Evolutionary conservation across 2,797 vertebrate genomes (phyloP).

Genomic region (Corythornis leucogaster): DNA sequence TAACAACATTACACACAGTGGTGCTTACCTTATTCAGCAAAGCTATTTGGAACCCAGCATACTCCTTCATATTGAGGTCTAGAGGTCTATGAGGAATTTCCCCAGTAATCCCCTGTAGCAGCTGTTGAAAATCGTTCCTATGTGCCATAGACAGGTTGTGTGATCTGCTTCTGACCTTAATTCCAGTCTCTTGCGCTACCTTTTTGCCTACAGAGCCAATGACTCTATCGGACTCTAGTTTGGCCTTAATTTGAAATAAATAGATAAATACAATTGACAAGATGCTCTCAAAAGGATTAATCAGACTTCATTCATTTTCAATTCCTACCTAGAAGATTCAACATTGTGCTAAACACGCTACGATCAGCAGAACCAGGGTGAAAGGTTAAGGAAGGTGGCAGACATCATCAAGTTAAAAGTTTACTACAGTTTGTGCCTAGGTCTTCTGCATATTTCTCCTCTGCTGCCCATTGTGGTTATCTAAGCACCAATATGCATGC

Average conservation of each 20-base stretch:
- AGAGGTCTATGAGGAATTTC: conserved; percentile 84
- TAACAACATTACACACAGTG: conserved; percentile 63
- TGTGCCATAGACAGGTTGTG: conserved; percentile 87
- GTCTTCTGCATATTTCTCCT: conserved; percentile 53
- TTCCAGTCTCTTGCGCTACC: conserved; percentile 84
- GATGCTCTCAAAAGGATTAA: conserved; percentile 63
- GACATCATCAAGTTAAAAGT: conserved; percentile 44
- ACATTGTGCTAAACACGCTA: conserved; percentile 63
- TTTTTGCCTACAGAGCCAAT: conserved; percentile 93
- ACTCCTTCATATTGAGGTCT: conserved; percentile 95
- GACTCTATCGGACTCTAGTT: conserved; percentile 94
- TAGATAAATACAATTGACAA: conserved; percentile 70
- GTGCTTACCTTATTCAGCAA: conserved; percentile 91
- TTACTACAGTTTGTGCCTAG: conserved; percentile 48
- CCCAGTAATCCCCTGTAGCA: conserved; percentile 91
- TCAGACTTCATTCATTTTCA: conserved; percentile 64
- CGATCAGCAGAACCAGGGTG: conserved; percentile 38
- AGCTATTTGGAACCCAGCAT: conserved; percentile 93
- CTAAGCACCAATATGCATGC: conserved; percentile 75
- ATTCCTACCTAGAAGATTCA: conserved; percentile 61
- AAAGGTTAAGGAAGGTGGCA: conserved; percentile 48
- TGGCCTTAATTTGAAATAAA: conserved; percentile 86
- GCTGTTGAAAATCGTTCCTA: conserved; percentile 91
- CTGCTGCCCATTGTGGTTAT: conserved; percentile 46
- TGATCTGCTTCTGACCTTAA: conserved; percentile 91